Base-by-base conservation (phyloP, 2,888 invertebrate genomes). In the Neocrepidodera transversa region DNA sequence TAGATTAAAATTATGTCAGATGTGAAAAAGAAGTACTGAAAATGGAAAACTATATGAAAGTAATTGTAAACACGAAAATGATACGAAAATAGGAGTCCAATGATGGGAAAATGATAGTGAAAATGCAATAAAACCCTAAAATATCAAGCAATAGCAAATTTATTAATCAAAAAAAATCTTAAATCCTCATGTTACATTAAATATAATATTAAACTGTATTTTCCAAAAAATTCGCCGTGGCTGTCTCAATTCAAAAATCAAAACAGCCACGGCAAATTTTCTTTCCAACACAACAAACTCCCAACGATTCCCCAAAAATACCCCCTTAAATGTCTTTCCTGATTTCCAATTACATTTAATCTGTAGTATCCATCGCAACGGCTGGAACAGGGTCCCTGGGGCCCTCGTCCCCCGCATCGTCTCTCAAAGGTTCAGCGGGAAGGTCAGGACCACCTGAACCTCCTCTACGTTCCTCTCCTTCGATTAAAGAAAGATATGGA, bases 401-500 rank as follows among this genome's bases (percentile, higher is more conserved):
- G 14, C 72, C 67, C 50, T 80, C 76, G 79, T 73, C 79, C 75
- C 79, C 79, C 76, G 76, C 68, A 23, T 76, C 76, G 10, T 78
- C 78, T 7, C 66, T 60, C 13, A 64, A 38, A 6, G 66, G 64
- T 58, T 63, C 64, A 1, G 62, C 66, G 1, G 51, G 47, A 10
- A 73, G 35, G 71, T 76, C 53, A 14, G 68, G 69, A 32, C 68
- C 63, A 14, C 57, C 70, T 14, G 75, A 72, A 5, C 73, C 74
- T 8, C 74, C 74, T 32, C 79, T 68, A 26, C 80, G 73, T 63
- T 79, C 80, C 61, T 80, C 80, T 13, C 79, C 79, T 53, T 75
- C 74, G 68, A 87, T 91, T 69, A 84, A 78, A 4, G 81, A 78
- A 63, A 88, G 77, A 70, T 84, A 90, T 26, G 80, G 78, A 30